These are phyloP conservation scores for Spongilla lacustris DNA, from an alignment of 37 sponge, comb jelly and placozoan genomes.

Conservation along the genomic window DNA sequence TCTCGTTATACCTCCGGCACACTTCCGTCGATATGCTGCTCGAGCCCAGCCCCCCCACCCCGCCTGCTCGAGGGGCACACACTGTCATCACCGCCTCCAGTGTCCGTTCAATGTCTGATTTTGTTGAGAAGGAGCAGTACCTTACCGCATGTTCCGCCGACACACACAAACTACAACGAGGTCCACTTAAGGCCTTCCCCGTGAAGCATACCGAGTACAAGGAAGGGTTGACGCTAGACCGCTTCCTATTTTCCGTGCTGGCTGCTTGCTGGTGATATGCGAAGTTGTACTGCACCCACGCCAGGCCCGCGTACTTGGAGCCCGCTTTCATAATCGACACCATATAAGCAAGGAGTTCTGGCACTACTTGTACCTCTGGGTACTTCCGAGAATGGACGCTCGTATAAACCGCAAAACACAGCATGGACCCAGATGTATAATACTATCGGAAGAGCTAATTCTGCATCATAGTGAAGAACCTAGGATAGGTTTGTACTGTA, in stretches of 20 bases:
- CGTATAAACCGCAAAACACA: not conserved
- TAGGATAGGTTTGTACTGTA: no score
- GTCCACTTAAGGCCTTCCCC: slow-evolving; percentile 1
- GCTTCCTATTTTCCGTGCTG: not conserved
- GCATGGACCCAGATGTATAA: slow-evolving; percentile 21
- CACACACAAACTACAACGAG: slow-evolving; percentile 7
- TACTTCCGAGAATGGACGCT: not conserved
- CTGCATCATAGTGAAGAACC: no score
- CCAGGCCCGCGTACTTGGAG: slow-evolving; percentile 5
- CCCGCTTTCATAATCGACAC: not conserved
- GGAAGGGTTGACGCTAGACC: slow-evolving; percentile 25
- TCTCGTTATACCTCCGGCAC: not conserved
- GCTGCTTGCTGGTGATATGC: slow-evolving; percentile 33
- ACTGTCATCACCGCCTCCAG: not conserved
- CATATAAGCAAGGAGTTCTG: slow-evolving; percentile 7
- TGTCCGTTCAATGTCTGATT: not conserved
- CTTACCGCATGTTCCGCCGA: not conserved
- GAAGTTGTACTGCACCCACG: slow-evolving; percentile 23
- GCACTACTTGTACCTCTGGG: slow-evolving; percentile 1
- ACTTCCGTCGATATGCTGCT: not conserved
- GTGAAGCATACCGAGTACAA: slow-evolving; percentile 39
- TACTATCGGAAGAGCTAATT: no score
- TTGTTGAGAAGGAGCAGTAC: slow-evolving; percentile 6
- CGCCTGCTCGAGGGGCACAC: not conserved
- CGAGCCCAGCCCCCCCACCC: not conserved